phyloP scores from a whole-genome alignment of 1,140 invertebrate species.

The Drosophila pectinifera region DNA sequence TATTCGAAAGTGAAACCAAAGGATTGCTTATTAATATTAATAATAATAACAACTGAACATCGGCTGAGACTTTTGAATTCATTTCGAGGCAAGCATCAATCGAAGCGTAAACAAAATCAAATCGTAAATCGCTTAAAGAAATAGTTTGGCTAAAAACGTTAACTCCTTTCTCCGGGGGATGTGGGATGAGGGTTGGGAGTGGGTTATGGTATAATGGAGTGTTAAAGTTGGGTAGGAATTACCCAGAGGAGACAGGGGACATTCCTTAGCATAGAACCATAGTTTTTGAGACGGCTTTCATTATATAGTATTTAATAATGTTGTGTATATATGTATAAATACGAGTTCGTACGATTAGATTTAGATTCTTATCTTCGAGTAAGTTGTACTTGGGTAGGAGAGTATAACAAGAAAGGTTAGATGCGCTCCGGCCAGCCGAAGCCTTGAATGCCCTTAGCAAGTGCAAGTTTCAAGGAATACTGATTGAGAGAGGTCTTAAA shows the following conservation, averaged over 20 bases:
- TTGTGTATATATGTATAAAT: conserved; percentile 24
- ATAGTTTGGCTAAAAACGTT: conserved; percentile 52
- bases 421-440: conserved; percentile 7
- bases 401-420: conserved; percentile 24
- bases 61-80: not conserved
- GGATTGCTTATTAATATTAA: conserved; percentile 33
- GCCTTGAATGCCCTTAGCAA: conserved; percentile 3
- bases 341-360: conserved; percentile 11
- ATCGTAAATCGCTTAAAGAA: conserved; percentile 13
- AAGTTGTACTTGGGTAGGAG: conserved; percentile 40
- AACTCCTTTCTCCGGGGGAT: conserved; percentile 17
- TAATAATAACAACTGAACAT: conserved; percentile 27
- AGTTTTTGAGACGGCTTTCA: not conserved
- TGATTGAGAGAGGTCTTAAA: too few relatives aligned
- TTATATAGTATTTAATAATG: conserved; percentile 2
- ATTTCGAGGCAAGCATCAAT: conserved; percentile 5
- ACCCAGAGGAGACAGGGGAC: conserved; percentile 1
- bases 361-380: conserved; percentile 28
- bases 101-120: not conserved
- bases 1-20: conserved; percentile 14
- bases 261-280: conserved; percentile 13
- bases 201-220: not conserved
- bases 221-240: not conserved
- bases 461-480: too few relatives aligned
- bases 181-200: not conserved